phyloP scores from a whole-genome alignment of 2,888 invertebrate species.

The Drosophila siamana region DNA sequence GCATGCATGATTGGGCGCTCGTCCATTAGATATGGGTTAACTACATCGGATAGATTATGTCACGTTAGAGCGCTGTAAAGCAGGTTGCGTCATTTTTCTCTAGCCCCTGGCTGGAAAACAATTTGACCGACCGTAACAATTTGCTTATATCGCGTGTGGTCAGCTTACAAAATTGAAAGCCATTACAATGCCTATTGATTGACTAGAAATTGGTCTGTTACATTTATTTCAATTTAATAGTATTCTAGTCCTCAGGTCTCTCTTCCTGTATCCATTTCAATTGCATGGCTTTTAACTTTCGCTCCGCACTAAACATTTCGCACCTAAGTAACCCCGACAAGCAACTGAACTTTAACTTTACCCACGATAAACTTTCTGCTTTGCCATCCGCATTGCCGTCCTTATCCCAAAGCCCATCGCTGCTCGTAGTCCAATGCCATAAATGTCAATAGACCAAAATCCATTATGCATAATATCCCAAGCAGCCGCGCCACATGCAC shows the following conservation, averaged over 20 bases:
- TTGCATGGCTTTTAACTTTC: constrained; percentile 56
- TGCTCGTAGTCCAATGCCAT: constrained; percentile 60
- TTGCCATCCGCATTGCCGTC: not conserved
- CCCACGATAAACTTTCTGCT: constrained; percentile 49
- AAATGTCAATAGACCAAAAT: constrained; percentile 78
- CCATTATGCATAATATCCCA: constrained; percentile 74
- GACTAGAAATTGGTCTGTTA: too few relatives aligned
- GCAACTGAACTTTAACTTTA: constrained; percentile 58
- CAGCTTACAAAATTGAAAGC: too few relatives aligned
- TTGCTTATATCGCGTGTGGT: too few relatives aligned
- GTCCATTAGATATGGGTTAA: constrained; percentile 8
- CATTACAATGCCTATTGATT: too few relatives aligned
- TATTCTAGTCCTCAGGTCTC: too few relatives aligned
- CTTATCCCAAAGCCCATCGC: constrained; percentile 16
- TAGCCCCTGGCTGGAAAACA: not conserved
- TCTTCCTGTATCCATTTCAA: constrained; percentile 51
- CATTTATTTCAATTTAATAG: too few relatives aligned
- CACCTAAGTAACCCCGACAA: constrained; percentile 44
- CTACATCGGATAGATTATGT: constrained; percentile 8
- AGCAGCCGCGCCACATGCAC: constrained; percentile 28
- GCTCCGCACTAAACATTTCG: constrained; percentile 29
- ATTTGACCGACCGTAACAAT: too few relatives aligned
- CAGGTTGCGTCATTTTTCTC: too few relatives aligned
- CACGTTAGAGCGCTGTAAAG: not conserved
- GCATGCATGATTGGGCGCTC: constrained; percentile 27